Evolutionary conservation across 2,888 invertebrate genomes (phyloP).

Genomic region (Scotopteryx bipunctaria): DNA sequence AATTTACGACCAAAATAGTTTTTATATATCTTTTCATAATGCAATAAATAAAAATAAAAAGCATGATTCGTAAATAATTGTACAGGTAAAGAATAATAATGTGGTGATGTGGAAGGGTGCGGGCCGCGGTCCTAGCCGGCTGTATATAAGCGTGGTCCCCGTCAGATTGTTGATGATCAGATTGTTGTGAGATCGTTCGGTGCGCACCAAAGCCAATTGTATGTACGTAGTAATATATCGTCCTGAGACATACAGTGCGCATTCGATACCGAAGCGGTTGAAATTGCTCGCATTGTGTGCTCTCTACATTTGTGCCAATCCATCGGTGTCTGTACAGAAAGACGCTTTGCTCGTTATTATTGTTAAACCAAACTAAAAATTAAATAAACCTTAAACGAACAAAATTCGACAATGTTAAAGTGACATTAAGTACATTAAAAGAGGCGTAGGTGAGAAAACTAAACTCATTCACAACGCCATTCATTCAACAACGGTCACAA

Average conservation of each 20-base stretch:
- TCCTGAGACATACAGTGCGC: constrained; percentile 44
- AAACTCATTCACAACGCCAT: no score
- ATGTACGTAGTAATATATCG: constrained; percentile 19
- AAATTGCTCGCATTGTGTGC: constrained; percentile 54
- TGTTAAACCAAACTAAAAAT: constrained; percentile 35
- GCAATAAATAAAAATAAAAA: constrained; percentile 68
- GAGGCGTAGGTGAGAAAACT: no score
- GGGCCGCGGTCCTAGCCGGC: constrained; percentile 59
- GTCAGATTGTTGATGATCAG: constrained; percentile 27
- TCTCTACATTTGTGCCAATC: constrained; percentile 63
- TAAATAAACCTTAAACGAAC: constrained; percentile 21
- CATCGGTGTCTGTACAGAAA: constrained; percentile 56
- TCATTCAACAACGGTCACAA: no score
- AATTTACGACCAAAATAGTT: constrained; percentile 83
- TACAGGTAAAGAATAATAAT: constrained; percentile 51
- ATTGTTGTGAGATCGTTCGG: constrained; percentile 28
- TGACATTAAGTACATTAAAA: no score
- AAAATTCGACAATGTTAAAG: no score
- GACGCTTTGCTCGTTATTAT: constrained; percentile 33
- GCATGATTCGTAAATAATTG: constrained; percentile 64
- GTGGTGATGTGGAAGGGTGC: constrained; percentile 62
- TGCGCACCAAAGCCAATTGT: constrained; percentile 36
- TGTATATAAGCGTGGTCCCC: constrained; percentile 39
- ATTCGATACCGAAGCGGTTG: constrained; percentile 53
- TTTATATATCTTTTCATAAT: constrained; percentile 65